These are phyloP conservation scores for Anguilla anguilla DNA, from an alignment of 2,797 vertebrate genomes.

Conservation along the genomic window DNA sequence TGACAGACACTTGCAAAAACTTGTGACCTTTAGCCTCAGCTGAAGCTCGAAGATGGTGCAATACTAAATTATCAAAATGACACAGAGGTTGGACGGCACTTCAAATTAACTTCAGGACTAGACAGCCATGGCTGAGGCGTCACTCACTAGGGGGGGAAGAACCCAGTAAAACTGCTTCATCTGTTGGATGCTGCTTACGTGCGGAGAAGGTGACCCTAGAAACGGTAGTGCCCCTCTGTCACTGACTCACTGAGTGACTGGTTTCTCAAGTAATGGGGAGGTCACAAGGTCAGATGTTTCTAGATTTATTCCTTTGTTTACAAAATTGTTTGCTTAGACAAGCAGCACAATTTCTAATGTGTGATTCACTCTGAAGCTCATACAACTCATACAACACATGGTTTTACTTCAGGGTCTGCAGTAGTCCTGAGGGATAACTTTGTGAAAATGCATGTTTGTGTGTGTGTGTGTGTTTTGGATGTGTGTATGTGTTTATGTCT, in stretches of 20 bases:
- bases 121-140: neutral
- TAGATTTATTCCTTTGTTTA: neutral
- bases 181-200: neutral
- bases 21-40: neutral
- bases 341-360: neutral
- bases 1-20: neutral
- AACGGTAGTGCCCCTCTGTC: neutral
- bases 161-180: neutral
- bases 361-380: neutral
- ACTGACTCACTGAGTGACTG: neutral
- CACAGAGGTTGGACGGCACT: neutral
- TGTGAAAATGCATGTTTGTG: neutral
- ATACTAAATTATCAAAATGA: neutral
- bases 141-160: neutral
- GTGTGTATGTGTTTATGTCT: neutral
- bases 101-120: neutral
- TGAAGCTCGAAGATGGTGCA: neutral
- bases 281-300: neutral
- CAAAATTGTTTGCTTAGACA: neutral
- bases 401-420: neutral
- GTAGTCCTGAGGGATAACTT: neutral
- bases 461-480: neutral
- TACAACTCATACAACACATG: neutral
- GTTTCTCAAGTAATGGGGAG: neutral
- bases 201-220: neutral